Evolutionary conservation across 2,113 vertebrate species (phyloP).

Genomic region (Prolemur simus): DNA sequence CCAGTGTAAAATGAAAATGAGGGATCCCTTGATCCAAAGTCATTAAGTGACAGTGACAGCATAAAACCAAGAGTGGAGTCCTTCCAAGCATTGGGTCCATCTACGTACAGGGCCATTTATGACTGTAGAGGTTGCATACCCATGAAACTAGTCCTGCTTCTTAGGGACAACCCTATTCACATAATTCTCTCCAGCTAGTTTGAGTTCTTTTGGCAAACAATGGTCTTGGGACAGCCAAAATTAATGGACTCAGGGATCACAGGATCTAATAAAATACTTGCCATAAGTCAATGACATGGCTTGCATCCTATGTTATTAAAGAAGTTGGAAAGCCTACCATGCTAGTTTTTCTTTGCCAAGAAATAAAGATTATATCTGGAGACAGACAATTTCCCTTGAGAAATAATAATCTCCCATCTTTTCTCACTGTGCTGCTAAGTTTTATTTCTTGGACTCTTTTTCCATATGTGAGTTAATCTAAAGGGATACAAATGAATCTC

Average conservation of each 20-base stretch:
- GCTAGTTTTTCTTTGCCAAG: conserved; percentile 25
- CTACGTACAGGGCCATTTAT: background rate
- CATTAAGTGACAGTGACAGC: background rate
- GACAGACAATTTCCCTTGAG: conserved; percentile 28
- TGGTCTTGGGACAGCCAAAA: background rate
- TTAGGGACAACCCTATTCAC: background rate
- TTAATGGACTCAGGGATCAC: background rate
- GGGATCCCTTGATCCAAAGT: background rate
- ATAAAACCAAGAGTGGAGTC: too few relatives aligned
- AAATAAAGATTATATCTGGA: conserved; percentile 39
- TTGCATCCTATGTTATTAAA: background rate
- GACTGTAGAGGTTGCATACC: background rate
- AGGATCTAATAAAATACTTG: background rate
- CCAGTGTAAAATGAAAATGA: background rate
- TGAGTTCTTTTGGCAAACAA: background rate
- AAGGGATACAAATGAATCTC: background rate
- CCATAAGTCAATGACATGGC: background rate
- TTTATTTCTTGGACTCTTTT: conserved; percentile 32
- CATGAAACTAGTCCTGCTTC: background rate
- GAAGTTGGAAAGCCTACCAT: background rate
- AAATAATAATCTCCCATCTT: conserved; percentile 26
- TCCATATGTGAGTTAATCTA: background rate
- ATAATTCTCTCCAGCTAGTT: background rate
- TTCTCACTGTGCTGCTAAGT: background rate
- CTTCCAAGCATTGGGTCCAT: background rate